Evolutionary conservation across 30 jellyfish, hydroid and myxozoan genomes (phyloP).

Genomic region (Cassiopea andromeda): DNA sequence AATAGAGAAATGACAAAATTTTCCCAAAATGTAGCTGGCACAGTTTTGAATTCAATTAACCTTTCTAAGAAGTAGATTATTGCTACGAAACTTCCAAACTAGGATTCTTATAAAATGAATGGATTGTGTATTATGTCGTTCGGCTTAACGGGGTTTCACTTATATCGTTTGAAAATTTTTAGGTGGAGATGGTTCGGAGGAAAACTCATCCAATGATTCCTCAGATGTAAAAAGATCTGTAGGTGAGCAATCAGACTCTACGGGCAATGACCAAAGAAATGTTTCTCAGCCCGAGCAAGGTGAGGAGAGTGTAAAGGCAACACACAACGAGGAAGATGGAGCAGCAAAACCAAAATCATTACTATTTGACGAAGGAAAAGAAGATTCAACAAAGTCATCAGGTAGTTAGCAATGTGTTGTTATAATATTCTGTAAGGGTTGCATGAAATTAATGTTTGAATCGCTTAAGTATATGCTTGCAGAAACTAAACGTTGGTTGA

Average conservation of each 20-base stretch:
- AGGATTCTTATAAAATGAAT: too few species aligned
- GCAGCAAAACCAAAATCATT: not conserved
- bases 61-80: too few species aligned
- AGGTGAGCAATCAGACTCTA: not conserved
- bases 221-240: not conserved
- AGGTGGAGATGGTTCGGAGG: slow-evolving; percentile 5
- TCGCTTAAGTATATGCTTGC: too few species aligned
- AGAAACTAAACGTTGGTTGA: too few species aligned
- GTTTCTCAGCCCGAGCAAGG: not conserved
- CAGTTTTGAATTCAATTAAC: too few species aligned
- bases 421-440: too few species aligned
- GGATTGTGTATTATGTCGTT: too few species aligned
- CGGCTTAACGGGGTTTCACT: not conserved
- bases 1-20: too few species aligned
- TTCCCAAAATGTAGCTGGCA: too few species aligned
- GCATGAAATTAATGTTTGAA: too few species aligned
- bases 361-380: not conserved
- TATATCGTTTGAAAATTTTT: not conserved
- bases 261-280: not conserved
- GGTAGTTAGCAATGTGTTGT: not conserved
- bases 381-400: not conserved
- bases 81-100: too few species aligned
- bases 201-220: not conserved
- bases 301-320: not conserved
- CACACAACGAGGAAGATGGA: not conserved